Base-by-base conservation (phyloP, 2,888 invertebrate genomes). In the Chironomus tentans region DNA sequence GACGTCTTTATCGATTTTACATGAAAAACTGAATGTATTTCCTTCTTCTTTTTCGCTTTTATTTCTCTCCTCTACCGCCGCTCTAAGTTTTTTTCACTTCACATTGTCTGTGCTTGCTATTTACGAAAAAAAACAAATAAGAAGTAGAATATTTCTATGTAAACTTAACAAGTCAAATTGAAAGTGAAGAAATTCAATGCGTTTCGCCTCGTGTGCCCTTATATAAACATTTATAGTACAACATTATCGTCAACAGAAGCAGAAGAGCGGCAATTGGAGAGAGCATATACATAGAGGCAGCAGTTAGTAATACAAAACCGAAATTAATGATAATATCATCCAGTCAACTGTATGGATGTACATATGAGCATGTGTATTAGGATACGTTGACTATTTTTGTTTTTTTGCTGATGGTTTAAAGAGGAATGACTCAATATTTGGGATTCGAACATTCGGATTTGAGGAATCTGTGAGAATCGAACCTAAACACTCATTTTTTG, bases 1-100 rank as follows among this genome's bases (percentile, higher is more conserved):
- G 74, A 74, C 74, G 74, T 74, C 74, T 73, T 38, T 74, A 74
- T 74, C 74, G 74, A 74, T 74, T 74, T 74, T 74, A 74, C 74
- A 74, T 68, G 74, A 73, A 73, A 50, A 73, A 38, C 73, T 73
- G 73, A 68, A 74, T 74, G 68, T 74, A 13, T 65, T 74, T 68
- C 68, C 65, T 38, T 21, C 24, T 65, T 65, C 21, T 65, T 65
- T 65, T 21, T 65, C 21, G 22, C 21, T 65, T 65, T 65, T 22
- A 24, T 24, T 65, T 65, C 18, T 5, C 65, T 65, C 22, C 65
- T 65, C 12, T 65, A 65, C 65, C 21, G 65, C 24, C 65, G 65
- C 65, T 72, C 72, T 61, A 72, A 72, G 61, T 72, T 72, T 72
- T 61, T 62, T 56, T 72, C 22, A 24, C 46, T 62, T 72, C 62